These are phyloP conservation scores for Syngnathoides biaculeatus DNA, from an alignment of 2,113 vertebrate species.

Conservation along the genomic window DNA sequence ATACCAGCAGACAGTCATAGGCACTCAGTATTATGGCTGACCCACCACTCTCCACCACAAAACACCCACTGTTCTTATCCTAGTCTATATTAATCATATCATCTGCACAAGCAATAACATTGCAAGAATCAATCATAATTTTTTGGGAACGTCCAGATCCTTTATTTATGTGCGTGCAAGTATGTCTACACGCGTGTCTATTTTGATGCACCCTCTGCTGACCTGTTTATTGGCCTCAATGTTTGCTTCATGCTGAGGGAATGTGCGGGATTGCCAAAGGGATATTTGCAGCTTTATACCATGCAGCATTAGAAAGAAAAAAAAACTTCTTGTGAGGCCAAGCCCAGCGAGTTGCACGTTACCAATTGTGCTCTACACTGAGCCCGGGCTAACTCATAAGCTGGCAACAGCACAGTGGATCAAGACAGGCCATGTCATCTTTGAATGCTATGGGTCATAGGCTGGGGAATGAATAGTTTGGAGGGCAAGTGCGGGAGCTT, in stretches of 20 bases:
- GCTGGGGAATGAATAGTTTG: slow-evolving; percentile 41
- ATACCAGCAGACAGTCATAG: slow-evolving; percentile 18
- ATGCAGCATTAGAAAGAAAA: slow-evolving; percentile 41
- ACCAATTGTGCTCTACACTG: slow-evolving; percentile 42
- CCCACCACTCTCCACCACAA: slow-evolving; percentile 8
- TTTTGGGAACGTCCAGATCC: slow-evolving; percentile 28
- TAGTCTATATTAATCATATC: slow-evolving; percentile 46
- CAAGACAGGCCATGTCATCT: slow-evolving; percentile 59
- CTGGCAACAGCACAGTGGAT: slow-evolving; percentile 59
- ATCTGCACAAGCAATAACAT: slow-evolving; percentile 36
- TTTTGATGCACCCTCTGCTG: slow-evolving; percentile 37
- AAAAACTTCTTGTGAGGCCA: slow-evolving; percentile 45
- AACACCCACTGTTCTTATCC: slow-evolving; percentile 43
- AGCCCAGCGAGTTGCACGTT: slow-evolving; percentile 30
- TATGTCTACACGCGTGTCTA: slow-evolving; percentile 16
- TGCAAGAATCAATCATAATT: slow-evolving; percentile 40
- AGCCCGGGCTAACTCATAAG: slow-evolving; percentile 56
- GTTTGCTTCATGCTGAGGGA: slow-evolving; percentile 54
- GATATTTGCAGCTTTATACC: slow-evolving; percentile 49
- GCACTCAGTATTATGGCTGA: slow-evolving; percentile 16
- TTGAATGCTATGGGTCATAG: slow-evolving; percentile 59
- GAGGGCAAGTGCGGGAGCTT: slow-evolving; percentile 38
- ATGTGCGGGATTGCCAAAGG: slow-evolving; percentile 41
- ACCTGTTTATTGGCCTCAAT: slow-evolving; percentile 34
- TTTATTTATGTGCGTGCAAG: slow-evolving; percentile 11